Base-by-base conservation (phyloP, 2,113 vertebrate species). In the Trematomus loennbergii region DNA sequence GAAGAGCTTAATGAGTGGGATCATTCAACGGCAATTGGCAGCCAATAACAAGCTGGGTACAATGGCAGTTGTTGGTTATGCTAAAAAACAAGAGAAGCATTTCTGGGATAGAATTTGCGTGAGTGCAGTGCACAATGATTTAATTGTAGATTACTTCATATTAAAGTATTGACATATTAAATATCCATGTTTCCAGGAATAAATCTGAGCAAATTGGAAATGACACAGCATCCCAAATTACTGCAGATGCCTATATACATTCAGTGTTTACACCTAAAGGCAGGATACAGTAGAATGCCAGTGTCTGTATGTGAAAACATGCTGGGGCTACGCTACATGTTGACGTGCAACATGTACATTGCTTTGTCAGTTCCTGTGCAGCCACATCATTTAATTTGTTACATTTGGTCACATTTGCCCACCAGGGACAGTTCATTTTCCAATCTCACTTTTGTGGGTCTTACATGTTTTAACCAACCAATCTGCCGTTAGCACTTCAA, bases 1-100 rank as follows among this genome's bases (percentile, higher is more conserved):
- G 85, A 79, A 60, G 81, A 12, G 48, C 68, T 71, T 81, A 83
- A 85, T 79, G 86, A 86, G 78, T 74, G 81, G 75, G 78, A 85
- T 87, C 83, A 78, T 72, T 87, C 81, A 75, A 33, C 72, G 36
- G 73, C 25, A 60, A 76, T 65, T 81, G 85, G 78, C 79, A 86
- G 76, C 65, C 60, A 63, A 20, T 59, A 33, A 64, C 54, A 36
- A 12, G 58, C 49, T 76, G 45, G 69, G 72, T 50, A 61, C 65
- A 77, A 61, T 60, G 54, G 45, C 46, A 50, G 46, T 52, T 75
- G 49, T 43, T 82, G 54, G 33, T 75, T 16, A 69, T 52, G 10
- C 9, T 55, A 20, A 49, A 48, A 40, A 55, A 49, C 11, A 11
- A 25, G 15, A 68, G 18, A 55, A 12, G 20, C 46, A 29, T 54